Percentiles rank a stretch among this genome's conserved stretches.
Conservation (phyloP, 1,140 invertebrate genomes). For the Sycophila sp. region DNA sequence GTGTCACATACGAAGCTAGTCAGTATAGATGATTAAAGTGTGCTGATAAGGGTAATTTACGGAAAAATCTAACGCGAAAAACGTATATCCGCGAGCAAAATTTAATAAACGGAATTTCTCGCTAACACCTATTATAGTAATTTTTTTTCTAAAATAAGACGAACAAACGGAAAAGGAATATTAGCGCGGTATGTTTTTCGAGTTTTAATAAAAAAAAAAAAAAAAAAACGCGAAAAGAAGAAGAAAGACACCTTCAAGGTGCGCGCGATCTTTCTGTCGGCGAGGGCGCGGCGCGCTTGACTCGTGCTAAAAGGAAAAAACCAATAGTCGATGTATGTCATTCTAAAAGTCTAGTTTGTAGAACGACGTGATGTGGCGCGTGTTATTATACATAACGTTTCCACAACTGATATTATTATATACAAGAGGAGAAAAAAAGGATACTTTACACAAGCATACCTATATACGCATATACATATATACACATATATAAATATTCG, state of each 20-base stretch:
- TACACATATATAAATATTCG: slow-evolving; percentile 22
- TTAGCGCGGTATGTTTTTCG: too few relatives aligned
- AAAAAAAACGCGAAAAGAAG: slow-evolving; percentile 1
- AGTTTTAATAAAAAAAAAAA: neutral
- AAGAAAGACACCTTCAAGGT: neutral
- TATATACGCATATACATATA: slow-evolving; percentile 30
- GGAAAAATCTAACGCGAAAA: neutral
- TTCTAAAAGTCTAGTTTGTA: slow-evolving; percentile 31
- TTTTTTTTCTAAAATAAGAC: too few relatives aligned
- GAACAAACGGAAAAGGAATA: too few relatives aligned
- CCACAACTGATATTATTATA: slow-evolving; percentile 24
- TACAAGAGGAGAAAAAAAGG: slow-evolving; percentile 1
- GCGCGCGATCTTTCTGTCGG: slow-evolving; percentile 7
- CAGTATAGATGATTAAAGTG: slow-evolving; percentile 6
- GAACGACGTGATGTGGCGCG: slow-evolving; percentile 5
- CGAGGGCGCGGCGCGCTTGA: neutral
- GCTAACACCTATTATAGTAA: too few relatives aligned
- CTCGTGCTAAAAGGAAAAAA: too few relatives aligned
- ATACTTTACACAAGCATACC: slow-evolving; percentile 15
- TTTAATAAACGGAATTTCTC: too few relatives aligned
- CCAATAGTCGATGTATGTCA: slow-evolving; percentile 27
- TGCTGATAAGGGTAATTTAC: neutral
- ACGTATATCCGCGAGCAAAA: neutral
- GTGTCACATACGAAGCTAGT: slow-evolving; percentile 7
- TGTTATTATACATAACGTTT: slow-evolving; percentile 31